Evolutionary conservation across 2,888 invertebrate species (phyloP), one percentile per base, ranked within the genome.

Genomic region (Escarpia spicata): DNA sequence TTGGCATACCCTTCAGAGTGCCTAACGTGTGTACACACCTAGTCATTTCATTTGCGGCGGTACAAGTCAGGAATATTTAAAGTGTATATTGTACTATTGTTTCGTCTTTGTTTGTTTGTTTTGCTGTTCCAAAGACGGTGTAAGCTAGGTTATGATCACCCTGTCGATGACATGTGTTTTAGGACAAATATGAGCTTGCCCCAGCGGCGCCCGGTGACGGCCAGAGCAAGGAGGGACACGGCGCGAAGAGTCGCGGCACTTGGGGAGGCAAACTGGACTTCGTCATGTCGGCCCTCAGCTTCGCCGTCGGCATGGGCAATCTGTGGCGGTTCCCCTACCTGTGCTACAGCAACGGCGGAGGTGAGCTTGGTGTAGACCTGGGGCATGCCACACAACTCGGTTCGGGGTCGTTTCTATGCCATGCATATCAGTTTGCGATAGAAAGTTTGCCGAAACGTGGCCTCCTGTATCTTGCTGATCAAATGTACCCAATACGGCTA

Each of bases 311-410:
- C 75, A 75, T 75, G 75, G 75, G 75, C 75, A 75, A 75, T 26
- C 75, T 75, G 26, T 75, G 75, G 75, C 75, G 75, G 26, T 75
- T 75, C 75, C 75, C 75, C 26, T 75, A 75, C 75, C 75, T 75
- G 75, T 75, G 75, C n/a, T 75, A 75, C 75, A 75, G 75, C 75
- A 75, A 75, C 75, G 75, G 75, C 75, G 75, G 75, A 75, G 75
- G 75, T 75, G 26, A 75, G 75, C 26, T 3, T 52, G 10, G 52
- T 1, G 3, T 12, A 9, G 10, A 26, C 75, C 19, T 6, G 75
- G 75, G 6, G 26, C 26, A 26, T 9, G 52, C 15, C 52, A 9
- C 52, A 52, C 75, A 19, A 75, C 4, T 6, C 19, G 19, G 26
- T 6, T 15, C n/a, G 75, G 26, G 19, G 26, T 19, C n/a, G 75